Base-by-base conservation (phyloP, 2,888 invertebrate genomes). In the Piscicola geometra region DNA sequence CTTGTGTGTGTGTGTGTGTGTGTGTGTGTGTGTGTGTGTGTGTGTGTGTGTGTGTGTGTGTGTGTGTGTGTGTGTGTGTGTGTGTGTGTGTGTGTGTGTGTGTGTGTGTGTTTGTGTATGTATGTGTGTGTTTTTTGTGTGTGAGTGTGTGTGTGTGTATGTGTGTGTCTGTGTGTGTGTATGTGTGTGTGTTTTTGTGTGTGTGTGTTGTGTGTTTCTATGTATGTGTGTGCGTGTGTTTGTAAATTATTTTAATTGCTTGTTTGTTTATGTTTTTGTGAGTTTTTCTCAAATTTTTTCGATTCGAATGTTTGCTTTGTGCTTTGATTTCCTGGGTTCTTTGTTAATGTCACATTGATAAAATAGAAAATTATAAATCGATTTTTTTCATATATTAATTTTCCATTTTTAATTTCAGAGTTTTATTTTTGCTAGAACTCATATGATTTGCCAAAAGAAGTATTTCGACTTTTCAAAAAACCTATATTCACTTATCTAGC, bases 1-100 rank as follows among this genome's bases (percentile, higher is more conserved):
- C n/a, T 28, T 71, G 52, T 71, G 71, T 41, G 50, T 52, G 33
- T 28, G 71, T 30, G 32, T 71, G 50, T 71, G 33, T 71, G 50
- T 71, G 3, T 71, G 50, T 71, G 30, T 71, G 52, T 35, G 47
- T 71, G 47, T 71, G 30, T 52, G 52, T 28, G 9, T 71, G 50
- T 52, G 50, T 71, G 50, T 28, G 30, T 50, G 47, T 71, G 71
- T 71, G 47, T 21, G 21, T 56, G 60, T 56, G 60, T 56, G 50
- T 47, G 52, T 47, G 32, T 52, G 28, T 52, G 28, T 28, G 30
- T 52, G 32, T 28, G 3, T 71, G 33, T 71, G 33, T 47, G 52
- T 71, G 52, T 71, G 32, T 30, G 52, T 71, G 52, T 71, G 52
- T 47, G 32, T 25, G 32, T 41, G 52, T 1, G 32, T 41, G 52